Evolutionary conservation across 2,113 vertebrate species (phyloP).

Genomic region (Anoura caudifer): DNA sequence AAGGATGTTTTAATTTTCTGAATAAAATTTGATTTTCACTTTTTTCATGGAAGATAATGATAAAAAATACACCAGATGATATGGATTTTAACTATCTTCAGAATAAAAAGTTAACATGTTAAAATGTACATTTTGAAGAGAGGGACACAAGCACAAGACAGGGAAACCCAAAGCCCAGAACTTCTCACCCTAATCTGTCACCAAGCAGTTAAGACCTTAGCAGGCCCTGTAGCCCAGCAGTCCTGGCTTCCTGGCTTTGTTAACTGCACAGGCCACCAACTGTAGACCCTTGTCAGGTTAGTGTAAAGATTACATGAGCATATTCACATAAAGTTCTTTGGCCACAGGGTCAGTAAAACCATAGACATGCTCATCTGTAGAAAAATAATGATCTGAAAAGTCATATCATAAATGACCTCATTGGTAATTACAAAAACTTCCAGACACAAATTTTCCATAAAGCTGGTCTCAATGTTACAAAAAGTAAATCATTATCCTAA

Average conservation of each 20-base stretch:
- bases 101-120: background rate
- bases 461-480: background rate
- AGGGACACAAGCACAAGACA: slow-evolving; percentile 7
- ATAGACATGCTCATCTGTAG: background rate
- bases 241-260: background rate
- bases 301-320: background rate
- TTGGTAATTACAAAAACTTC: background rate
- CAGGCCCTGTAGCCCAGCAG: background rate
- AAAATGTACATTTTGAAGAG: slow-evolving; percentile 20
- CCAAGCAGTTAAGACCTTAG: background rate
- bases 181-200: background rate
- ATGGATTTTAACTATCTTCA: background rate
- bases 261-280: background rate
- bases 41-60: background rate
- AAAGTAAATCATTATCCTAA: background rate
- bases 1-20: background rate
- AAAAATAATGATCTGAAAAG: slow-evolving; percentile 25
- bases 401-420: background rate
- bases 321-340: background rate
- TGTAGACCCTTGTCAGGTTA: background rate
- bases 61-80: background rate
- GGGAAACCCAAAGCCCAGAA: background rate
- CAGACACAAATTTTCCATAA: background rate
- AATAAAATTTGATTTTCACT: background rate
- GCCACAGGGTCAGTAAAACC: background rate